Conservation (phyloP, 1,140 invertebrate genomes). For the Antheraea pernyi region DNA sequence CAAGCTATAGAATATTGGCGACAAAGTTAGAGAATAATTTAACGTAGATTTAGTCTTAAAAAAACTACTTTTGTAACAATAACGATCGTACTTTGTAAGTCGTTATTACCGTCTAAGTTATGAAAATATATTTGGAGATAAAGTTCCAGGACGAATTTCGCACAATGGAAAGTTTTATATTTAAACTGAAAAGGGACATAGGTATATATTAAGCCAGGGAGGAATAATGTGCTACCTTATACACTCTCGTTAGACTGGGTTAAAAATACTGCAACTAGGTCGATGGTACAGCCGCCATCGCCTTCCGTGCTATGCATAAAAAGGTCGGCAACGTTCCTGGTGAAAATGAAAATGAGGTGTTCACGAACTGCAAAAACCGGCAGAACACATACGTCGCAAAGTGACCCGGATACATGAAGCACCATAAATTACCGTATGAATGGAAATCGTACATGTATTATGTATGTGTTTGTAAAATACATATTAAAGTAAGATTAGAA, state of each 20-base stretch:
- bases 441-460: neutral
- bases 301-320: constrained; percentile 24
- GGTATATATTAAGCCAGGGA: neutral
- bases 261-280: constrained; percentile 17
- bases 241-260: constrained; percentile 5
- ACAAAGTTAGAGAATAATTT: neutral
- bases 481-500: neutral
- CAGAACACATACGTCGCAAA: constrained; percentile 8
- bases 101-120: neutral
- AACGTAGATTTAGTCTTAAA: no score
- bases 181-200: no score
- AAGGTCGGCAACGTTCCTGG: constrained; percentile 25
- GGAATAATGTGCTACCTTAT: constrained; percentile 5
- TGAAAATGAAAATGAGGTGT: constrained; percentile 28
- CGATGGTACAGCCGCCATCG: constrained; percentile 14
- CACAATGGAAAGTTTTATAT: no score
- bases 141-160: no score
- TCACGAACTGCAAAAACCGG: constrained; percentile 16
- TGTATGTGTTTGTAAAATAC: neutral
- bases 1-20: constrained; percentile 14
- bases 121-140: no score
- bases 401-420: constrained; percentile 24
- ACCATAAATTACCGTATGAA: constrained; percentile 14
- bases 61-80: no score
- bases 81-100: neutral